These are phyloP conservation scores for Leucophora obtusa DNA, from an alignment of 2,888 invertebrate species.

Conservation along the genomic window DNA sequence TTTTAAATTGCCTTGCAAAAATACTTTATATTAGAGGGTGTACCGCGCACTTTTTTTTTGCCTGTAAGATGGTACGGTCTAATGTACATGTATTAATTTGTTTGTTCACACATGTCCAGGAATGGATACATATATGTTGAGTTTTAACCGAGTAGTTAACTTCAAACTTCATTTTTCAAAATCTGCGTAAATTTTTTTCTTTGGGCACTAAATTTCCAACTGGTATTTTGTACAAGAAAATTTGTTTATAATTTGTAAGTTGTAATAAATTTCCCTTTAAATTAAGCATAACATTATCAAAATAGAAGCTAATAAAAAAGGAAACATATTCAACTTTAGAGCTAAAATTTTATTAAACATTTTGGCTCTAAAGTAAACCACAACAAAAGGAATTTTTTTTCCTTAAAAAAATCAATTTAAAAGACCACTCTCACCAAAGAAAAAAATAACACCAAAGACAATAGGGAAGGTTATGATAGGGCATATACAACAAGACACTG, in stretches of 20 bases:
- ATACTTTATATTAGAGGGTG: too few species aligned
- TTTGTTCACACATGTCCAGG: too few species aligned
- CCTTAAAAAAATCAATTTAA: background rate
- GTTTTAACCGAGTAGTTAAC: too few species aligned
- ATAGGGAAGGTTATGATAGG: conserved; percentile 4
- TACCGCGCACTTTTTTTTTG: too few species aligned
- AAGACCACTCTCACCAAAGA: background rate
- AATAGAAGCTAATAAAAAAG: conserved; percentile 10
- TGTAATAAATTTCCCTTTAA: conserved; percentile 54
- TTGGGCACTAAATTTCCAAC: background rate
- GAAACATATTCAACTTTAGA: conserved; percentile 2
- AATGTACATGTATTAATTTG: too few species aligned
- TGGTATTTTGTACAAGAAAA: conserved; percentile 17
- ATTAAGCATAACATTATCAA: conserved; percentile 34
- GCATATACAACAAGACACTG: background rate
- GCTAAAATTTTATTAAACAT: background rate
- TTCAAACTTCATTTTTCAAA: too few species aligned
- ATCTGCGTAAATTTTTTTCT: too few species aligned
- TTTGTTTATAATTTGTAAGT: conserved; percentile 45
- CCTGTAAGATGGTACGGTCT: too few species aligned
- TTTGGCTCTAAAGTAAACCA: background rate
- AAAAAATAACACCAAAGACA: background rate
- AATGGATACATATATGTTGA: too few species aligned
- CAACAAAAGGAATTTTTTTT: background rate
- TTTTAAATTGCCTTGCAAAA: too few species aligned